Percentiles rank a stretch among this genome's conserved stretches.
Evolutionary conservation across 2,113 vertebrate genomes (phyloP).

Genomic region (Sus scrofa): T2T-Sscrofa CM000826.6:140543501-140544000

Average conservation of each 20-base stretch:
- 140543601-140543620: conserved; percentile 65
- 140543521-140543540: conserved; percentile 68
- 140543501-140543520: conserved; percentile 36
- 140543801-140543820: conserved; percentile 77
- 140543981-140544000: conserved; percentile 62
- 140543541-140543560: conserved; percentile 82
- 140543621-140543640: conserved; percentile 81
- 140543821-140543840: conserved; percentile 77
- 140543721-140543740: conserved; percentile 80
- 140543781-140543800: conserved; percentile 70
- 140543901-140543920: conserved; percentile 62
- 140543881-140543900: conserved; percentile 67
- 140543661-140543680: conserved; percentile 80
- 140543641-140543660: conserved; percentile 70
- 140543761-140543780: conserved; percentile 76
- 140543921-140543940: conserved; percentile 63
- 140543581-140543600: conserved; percentile 82
- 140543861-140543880: conserved; percentile 73
- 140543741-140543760: conserved; percentile 78
- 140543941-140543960: conserved; percentile 18
- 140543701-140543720: conserved; percentile 84
- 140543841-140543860: conserved; percentile 64
- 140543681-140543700: conserved; percentile 74
- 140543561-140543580: conserved; percentile 82
- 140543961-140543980: no score